Base-by-base conservation (phyloP, 2,797 vertebrate species). In the Bovichtus diacanthus region DNA sequence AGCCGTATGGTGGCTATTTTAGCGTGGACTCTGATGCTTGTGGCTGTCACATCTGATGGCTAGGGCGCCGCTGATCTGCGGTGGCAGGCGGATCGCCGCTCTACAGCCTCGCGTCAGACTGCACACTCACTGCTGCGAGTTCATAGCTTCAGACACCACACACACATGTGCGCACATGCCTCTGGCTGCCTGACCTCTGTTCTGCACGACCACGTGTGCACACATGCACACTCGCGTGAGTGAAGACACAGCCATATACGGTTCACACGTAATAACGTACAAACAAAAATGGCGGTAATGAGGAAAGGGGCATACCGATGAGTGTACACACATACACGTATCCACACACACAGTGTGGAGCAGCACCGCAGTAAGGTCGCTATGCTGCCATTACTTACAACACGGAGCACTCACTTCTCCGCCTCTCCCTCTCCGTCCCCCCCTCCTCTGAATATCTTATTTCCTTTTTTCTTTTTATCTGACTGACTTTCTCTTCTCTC, bases 41-140 rank as follows among this genome's bases (percentile, higher is more conserved):
- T 88, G 93, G 83, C 88, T 94, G 93, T 94, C 93, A 93, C 88
- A 88, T 88, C 90, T 90, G 84, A 94, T 92, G 90, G 76, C 12
- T 43, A 78, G 79, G 77, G 76, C 31, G 44, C 69, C 49, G 16
- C 81, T 93, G 92, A 94, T 92, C 79, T 80, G 86, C 49, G n/a
- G 70, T 73, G 75, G 88, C 88, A 90, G 87, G 86, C 74, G 53
- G 74, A 64, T 61, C 9, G 7, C 29, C 49, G 2, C 70, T 69
- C 72, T 5, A 31, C 31, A 9, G 56, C 44, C 68, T 72, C 63
- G 21, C 6, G 10, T 54, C 62, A 16, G 2, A 47, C 55, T 70
- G 67, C 70, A 70, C 74, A 63, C 38, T 36, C 47, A 39, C 74
- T 16, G 23, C 80, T 25, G 60, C 50, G 55, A 5, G 55, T 76